Evolutionary conservation across 2,888 invertebrate species (phyloP).

Genomic region (Lampropteryx suffumata): DNA sequence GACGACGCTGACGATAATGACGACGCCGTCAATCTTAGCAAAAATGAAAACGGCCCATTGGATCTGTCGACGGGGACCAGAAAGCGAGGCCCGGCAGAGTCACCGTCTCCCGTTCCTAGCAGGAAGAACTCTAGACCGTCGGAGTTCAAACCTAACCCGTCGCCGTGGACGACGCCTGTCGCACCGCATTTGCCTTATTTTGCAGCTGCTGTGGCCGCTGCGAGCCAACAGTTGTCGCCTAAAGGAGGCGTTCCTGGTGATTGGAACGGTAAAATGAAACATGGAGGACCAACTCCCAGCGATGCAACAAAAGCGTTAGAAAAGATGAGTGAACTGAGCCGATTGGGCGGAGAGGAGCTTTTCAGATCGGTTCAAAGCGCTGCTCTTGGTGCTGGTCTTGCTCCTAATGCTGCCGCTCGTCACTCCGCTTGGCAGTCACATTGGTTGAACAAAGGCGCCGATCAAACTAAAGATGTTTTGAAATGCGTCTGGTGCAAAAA

Average conservation of each 20-base stretch:
- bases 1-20: slow-evolving; percentile 81
- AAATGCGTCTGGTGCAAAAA: slow-evolving; percentile 99
- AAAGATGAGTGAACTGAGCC: slow-evolving; percentile 95
- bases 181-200: slow-evolving; percentile 91
- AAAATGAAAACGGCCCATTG: slow-evolving; percentile 88
- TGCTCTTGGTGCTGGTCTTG: slow-evolving; percentile 74
- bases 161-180: slow-evolving; percentile 91
- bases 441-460: slow-evolving; percentile 98
- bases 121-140: slow-evolving; percentile 86
- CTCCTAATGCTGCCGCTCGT: slow-evolving; percentile 85
- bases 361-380: slow-evolving; percentile 85
- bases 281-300: slow-evolving; percentile 85
- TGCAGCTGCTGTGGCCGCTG: slow-evolving; percentile 90
- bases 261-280: slow-evolving; percentile 92
- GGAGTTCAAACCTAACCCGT: slow-evolving; percentile 87
- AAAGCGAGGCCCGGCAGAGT: slow-evolving; percentile 87
- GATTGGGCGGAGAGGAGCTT: slow-evolving; percentile 90
- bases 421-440: slow-evolving; percentile 98
- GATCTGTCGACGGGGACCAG: slow-evolving; percentile 91
- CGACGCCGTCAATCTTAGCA: slow-evolving; percentile 88
- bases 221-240: slow-evolving; percentile 85
- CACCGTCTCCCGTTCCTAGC: slow-evolving; percentile 83
- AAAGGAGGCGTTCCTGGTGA: slow-evolving; percentile 85
- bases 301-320: slow-evolving; percentile 94
- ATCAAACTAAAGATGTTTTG: slow-evolving; percentile 96